Evolutionary conservation across 2,797 vertebrate species (phyloP).

Genomic region (Chaunax sp.): DNA sequence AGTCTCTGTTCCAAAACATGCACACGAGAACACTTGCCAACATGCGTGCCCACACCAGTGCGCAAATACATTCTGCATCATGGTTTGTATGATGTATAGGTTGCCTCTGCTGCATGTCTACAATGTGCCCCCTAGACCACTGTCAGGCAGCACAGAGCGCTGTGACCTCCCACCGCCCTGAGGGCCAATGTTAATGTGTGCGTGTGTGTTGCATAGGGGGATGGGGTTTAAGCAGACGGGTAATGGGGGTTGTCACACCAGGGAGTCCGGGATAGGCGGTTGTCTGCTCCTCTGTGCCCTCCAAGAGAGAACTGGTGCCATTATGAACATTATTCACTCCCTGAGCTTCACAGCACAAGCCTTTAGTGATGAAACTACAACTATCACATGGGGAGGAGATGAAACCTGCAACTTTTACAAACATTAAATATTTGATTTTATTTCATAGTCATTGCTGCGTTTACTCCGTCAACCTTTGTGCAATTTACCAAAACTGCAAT

Average conservation of each 20-base stretch:
- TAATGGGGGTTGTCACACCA: constrained; percentile 85
- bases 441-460: constrained; percentile 4
- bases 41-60: constrained; percentile 69
- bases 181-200: constrained; percentile 49
- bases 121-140: constrained; percentile 67
- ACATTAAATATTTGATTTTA: constrained; percentile 24
- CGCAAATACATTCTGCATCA: constrained; percentile 47
- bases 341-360: constrained; percentile 22
- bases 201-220: constrained; percentile 48
- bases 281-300: constrained; percentile 72
- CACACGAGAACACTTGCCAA: constrained; percentile 72
- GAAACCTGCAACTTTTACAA: constrained; percentile 35
- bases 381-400: constrained; percentile 12
- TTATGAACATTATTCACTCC: constrained; percentile 63
- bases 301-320: constrained; percentile 59
- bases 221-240: constrained; percentile 77
- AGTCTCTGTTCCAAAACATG: constrained; percentile 74
- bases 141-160: constrained; percentile 71
- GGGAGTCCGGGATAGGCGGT: constrained; percentile 74
- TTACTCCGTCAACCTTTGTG: neutral
- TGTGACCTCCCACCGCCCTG: constrained; percentile 78
- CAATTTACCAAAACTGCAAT: constrained; percentile 4
- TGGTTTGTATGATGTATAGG: constrained; percentile 20
- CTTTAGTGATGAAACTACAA: constrained; percentile 12
- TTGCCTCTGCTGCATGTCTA: constrained; percentile 70